These are phyloP conservation scores for Solen grandis DNA, from an alignment of 1,140 invertebrate species.

Conservation along the genomic window DNA sequence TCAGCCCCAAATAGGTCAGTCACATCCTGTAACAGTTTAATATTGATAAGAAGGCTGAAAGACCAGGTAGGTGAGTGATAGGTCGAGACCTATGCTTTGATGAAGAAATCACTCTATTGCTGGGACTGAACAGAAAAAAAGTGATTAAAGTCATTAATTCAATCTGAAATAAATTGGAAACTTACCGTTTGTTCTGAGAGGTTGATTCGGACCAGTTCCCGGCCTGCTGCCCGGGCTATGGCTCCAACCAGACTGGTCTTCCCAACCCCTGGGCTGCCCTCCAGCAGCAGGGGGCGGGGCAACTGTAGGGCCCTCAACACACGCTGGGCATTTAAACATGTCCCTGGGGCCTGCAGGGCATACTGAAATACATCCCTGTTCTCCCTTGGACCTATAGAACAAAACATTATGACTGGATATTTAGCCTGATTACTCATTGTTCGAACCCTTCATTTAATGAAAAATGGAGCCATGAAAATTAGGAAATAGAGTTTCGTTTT, in stretches of 20 bases:
- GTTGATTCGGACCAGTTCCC: slow-evolving; percentile 94
- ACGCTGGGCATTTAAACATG: slow-evolving; percentile 90
- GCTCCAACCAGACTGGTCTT: slow-evolving; percentile 97
- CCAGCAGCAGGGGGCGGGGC: slow-evolving; percentile 92
- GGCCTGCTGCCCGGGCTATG: slow-evolving; percentile 92
- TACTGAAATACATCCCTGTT: slow-evolving; percentile 67
- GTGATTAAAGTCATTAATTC: too few species aligned
- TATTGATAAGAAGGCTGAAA: not conserved
- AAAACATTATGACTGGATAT: not conserved
- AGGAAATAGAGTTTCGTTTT: too few species aligned
- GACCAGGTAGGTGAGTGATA: not conserved
- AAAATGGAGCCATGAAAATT: too few species aligned
- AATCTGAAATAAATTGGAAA: too few species aligned
- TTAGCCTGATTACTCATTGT: not conserved
- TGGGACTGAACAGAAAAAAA: too few species aligned
- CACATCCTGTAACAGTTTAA: slow-evolving; percentile 87
- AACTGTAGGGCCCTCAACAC: slow-evolving; percentile 94
- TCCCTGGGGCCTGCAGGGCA: slow-evolving; percentile 88
- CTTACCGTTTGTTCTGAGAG: slow-evolving; percentile 98
- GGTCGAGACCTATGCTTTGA: too few species aligned
- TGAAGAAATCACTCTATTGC: too few species aligned
- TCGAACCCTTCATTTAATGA: not conserved
- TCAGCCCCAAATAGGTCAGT: slow-evolving; percentile 99
- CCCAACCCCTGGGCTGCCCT: slow-evolving; percentile 98
- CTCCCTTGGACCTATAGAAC: not conserved